Conservation (phyloP, 2,113 vertebrate species). For the Speoplatyrhinus poulsoni region DNA sequence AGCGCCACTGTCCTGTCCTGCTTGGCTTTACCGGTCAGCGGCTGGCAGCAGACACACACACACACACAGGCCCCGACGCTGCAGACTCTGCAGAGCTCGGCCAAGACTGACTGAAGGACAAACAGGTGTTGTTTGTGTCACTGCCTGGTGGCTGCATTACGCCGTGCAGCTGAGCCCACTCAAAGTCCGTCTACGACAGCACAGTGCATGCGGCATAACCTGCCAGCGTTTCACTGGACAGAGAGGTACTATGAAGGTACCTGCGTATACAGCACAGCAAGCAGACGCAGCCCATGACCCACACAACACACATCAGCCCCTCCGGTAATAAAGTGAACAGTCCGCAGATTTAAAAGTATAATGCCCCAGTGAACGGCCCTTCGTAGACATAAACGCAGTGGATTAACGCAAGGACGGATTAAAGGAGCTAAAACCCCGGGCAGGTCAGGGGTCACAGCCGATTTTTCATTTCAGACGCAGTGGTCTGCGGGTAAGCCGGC, state of each 20-base stretch:
- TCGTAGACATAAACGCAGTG: conserved; percentile 29
- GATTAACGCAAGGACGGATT: conserved; percentile 51
- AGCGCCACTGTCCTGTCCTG: conserved; percentile 26
- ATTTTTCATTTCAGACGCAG: conserved; percentile 45
- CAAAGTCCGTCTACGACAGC: conserved; percentile 21
- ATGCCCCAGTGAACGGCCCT: conserved; percentile 24
- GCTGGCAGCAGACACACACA: conserved; percentile 47
- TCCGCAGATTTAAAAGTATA: conserved; percentile 34
- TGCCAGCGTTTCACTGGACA: conserved; percentile 23
- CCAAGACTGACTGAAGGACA: conserved; percentile 51
- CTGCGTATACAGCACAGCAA: conserved; percentile 22
- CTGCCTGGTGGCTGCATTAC: conserved; percentile 47
- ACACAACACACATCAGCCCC: conserved; percentile 39
- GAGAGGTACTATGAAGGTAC: conserved; percentile 28
- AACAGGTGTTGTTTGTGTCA: conserved; percentile 51
- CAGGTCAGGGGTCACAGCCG: conserved; percentile 25
- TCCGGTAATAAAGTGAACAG: conserved; percentile 21
- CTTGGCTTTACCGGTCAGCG: conserved; percentile 20
- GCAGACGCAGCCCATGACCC: conserved; percentile 29
- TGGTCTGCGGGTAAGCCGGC: neutral
- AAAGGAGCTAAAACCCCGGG: conserved; percentile 31
- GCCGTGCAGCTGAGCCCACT: neutral
- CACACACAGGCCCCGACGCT: conserved; percentile 47
- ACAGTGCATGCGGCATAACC: conserved; percentile 31
- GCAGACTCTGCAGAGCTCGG: conserved; percentile 18